A percentile compares a stretch with the other conserved stretches of the same genome.
phyloP scores from a whole-genome alignment of 2,797 vertebrate species.

The Melanotaenia pygmaea region DNA sequence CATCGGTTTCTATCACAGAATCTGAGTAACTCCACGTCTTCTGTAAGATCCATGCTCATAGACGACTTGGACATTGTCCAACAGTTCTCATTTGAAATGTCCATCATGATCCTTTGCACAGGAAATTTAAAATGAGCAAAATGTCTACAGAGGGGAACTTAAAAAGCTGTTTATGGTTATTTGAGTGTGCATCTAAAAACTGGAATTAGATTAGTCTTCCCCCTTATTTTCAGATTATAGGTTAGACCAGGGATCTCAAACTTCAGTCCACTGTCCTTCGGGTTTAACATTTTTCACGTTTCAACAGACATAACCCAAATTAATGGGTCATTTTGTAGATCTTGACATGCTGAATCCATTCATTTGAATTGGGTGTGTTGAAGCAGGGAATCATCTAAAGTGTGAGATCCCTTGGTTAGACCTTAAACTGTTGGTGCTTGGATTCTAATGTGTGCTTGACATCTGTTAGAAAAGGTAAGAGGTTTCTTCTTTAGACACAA shows the following conservation, averaged over 20 bases:
- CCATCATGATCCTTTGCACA: neutral
- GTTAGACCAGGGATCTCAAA: neutral
- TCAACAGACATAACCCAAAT: neutral
- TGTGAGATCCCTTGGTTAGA: neutral
- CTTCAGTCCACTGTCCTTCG: neutral
- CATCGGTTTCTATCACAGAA: constrained; percentile 11
- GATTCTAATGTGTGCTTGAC: neutral
- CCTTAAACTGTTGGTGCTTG: neutral
- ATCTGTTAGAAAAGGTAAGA: constrained; percentile 13
- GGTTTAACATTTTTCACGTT: neutral
- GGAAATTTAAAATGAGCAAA: constrained; percentile 7
- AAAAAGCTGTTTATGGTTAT: constrained; percentile 5
- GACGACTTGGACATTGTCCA: constrained; percentile 6
- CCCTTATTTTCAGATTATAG: neutral
- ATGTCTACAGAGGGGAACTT: constrained; percentile 16
- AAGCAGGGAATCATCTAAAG: neutral
- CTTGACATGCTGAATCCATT: neutral
- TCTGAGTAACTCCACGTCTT: constrained; percentile 13
- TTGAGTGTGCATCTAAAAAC: constrained; percentile 15
- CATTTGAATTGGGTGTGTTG: neutral
- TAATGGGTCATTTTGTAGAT: neutral
- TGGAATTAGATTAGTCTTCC: constrained; percentile 28
- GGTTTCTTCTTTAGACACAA: constrained; percentile 13
- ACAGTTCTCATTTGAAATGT: neutral
- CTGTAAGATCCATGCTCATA: constrained; percentile 11